A percentile compares a stretch with the other conserved stretches of the same genome.
phyloP scores from a whole-genome alignment of 2,113 vertebrate genomes.

The Gopherus flavomarginatus region DNA sequence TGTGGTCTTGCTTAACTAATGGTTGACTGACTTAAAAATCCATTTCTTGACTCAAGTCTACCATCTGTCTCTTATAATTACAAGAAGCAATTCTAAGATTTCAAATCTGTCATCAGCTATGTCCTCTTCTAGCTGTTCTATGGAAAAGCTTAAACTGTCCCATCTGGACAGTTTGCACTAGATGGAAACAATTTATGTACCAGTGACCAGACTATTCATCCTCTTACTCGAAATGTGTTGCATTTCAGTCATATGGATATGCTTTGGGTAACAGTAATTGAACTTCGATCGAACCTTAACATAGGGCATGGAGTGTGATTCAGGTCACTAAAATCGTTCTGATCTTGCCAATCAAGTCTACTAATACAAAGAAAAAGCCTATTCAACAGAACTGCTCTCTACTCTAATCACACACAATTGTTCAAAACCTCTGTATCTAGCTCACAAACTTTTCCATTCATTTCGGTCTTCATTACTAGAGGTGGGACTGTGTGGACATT shows the following conservation, averaged over 20 bases:
- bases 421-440: not conserved
- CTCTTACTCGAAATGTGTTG: not conserved
- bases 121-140: not conserved
- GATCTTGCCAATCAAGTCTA: not conserved
- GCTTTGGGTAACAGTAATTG: not conserved
- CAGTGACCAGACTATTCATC: accelerated
- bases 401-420: not conserved
- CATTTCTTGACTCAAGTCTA: not conserved
- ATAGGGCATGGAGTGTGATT: not conserved
- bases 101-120: not conserved
- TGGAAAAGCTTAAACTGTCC: not conserved
- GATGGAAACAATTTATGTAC: accelerated
- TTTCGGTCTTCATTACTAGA: not conserved
- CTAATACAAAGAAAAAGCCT: not conserved
- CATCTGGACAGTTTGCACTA: not conserved
- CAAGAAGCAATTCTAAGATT: not conserved
- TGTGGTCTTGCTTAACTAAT: not conserved
- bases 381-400: not conserved
- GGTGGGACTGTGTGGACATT: not conserved
- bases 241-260: not conserved
- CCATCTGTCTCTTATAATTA: not conserved
- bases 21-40: not conserved
- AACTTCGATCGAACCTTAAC: not conserved
- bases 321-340: not conserved
- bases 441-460: not conserved